Evolutionary conservation across 2,888 invertebrate genomes (phyloP), one percentile per base, ranked within the genome.

Genomic region (Ochropleura plecta): DNA sequence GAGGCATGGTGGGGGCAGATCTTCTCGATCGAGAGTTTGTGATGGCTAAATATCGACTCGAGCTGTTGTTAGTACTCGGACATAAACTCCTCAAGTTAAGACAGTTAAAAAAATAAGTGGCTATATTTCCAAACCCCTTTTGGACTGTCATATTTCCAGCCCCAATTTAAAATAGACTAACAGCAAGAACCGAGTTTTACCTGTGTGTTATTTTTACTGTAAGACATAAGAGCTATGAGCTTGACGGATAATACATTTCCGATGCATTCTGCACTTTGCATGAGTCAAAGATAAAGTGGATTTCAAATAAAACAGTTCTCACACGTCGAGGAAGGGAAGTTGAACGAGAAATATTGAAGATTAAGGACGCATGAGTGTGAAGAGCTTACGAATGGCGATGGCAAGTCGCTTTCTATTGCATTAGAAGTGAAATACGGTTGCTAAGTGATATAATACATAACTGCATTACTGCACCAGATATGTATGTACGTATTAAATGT

Each of bases 401-500:
- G 14, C 55, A 71, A 57, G 78, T 53, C 51, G 12, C 55, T 78
- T 62, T 71, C 79, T 62, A 55, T 55, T 46, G 40, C 59, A 70
- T 67, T 78, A 71, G 3, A 6, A 66, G 46, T 65, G 70, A 70
- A 60, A 51, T 78, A 70, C 53, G 63, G 64, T 42, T 49, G 57
- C 59, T 70, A 70, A 78, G 78, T 70, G 64, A 8, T 40, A 53
- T 48, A 44, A 30, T 30, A 30, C 3, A 30, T 30, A 30, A 30
- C 5, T 66, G 10, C 46, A 7, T 46, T 30, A 8, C 7, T 49
- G 49, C n/a, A 48, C 53, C 18, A 62, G 46, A 46, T 49, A 12
- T 14, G 18, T 44, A 12, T 12, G 20, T 18, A 30, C 30, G 30
- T 30, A 30, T 30, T 30, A 2, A 30, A 30, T 1, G 30, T 30